Base-by-base conservation (phyloP, 2,888 invertebrate species). In the Nyleta sp. region DNA sequence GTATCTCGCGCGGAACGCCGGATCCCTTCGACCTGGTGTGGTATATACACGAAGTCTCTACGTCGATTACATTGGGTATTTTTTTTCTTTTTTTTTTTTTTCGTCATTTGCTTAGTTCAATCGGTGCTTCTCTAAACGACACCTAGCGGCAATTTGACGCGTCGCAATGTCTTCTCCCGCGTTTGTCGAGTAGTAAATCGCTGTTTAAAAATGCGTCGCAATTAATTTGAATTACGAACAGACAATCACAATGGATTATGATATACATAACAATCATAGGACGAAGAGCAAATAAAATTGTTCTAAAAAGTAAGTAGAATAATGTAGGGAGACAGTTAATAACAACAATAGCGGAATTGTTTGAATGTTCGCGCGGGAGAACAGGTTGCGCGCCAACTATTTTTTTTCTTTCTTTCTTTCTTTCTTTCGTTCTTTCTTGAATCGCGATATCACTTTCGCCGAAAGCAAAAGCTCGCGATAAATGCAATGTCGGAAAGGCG, bases 401-500 rank as follows among this genome's bases (percentile, higher is more conserved):
- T n/a, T n/a, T n/a, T n/a, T n/a, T n/a, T n/a, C n/a, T n/a, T n/a
- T n/a, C n/a, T n/a, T n/a, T n/a, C n/a, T n/a, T n/a, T n/a, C n/a
- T n/a, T n/a, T n/a, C n/a, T 8, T 28, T 28, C 28, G 28, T 28
- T 28, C 5, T 8, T 38, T 38, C 13, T 13, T 5, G 38, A 28
- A 28, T 4, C 4, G 4, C 28, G 28, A 4, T 4, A 1, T 73
- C 15, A 72, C 59, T 67, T 67, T 11, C 68, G 44, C 18, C 52
- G 53, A 8, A 67, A 68, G 74, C 74, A 75, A 62, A 75, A 68
- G 31, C 60, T 68, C 13, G 62, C 53, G 20, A 75, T 60, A 75
- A 75, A 75, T 60, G 67, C 74, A 60, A 75, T 53, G 62, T 75
- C 68, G 42, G 67, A 55, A 17, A 75, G 53, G 18, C 67, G 74